Evolutionary conservation across 2,888 invertebrate species (phyloP), one percentile per base, ranked within the genome.

Genomic region (Drosophila neotestacea): DNA sequence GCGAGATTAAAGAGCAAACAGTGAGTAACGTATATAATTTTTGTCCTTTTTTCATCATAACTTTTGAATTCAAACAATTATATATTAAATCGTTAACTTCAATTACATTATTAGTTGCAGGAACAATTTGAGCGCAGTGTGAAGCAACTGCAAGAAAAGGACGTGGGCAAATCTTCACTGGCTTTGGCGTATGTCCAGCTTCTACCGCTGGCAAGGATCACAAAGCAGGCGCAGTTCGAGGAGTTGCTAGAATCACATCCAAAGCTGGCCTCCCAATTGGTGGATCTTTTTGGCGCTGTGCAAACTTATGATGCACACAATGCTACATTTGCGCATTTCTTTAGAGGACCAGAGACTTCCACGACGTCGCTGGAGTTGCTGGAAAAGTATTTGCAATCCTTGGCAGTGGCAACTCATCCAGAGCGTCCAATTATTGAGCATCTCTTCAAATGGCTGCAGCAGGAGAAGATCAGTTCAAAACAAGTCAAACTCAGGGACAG

Each of bases 341-440:
- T 94, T 60, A 92, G 93, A 10, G 80, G 50, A 1, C 34, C 38
- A 0, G 90, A 91, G 54, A 93, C 93, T 11, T 70, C 90, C 0
- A 85, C 93, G 65, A 92, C 94, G n/a, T 61, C 69, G 0, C 13
- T 84, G 44, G 94, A 94, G 16, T 92, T 94, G 34, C 93, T 94
- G 0, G 97, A 97, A 88, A 93, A 96, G 65, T 97, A 96, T 91
- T 93, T 97, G 1, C 95, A 96, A 94, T 94, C 95, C 0, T 90
- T 96, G 9, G 95, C 96, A 0, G 93, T 96, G 50, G 94, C 95
- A 1, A 94, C 95, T 0, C 94, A 95, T 81, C 95, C 96, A 1
- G 93, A 94, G 42, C 93, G 93, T 38, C 90, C 91, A 42, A 91
- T 94, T n/a, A 86, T 95, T 10, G 90, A 91, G 63, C 88, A 92